Conservation (phyloP, 2,888 invertebrate genomes). For the Eristalinus aeneus region DNA sequence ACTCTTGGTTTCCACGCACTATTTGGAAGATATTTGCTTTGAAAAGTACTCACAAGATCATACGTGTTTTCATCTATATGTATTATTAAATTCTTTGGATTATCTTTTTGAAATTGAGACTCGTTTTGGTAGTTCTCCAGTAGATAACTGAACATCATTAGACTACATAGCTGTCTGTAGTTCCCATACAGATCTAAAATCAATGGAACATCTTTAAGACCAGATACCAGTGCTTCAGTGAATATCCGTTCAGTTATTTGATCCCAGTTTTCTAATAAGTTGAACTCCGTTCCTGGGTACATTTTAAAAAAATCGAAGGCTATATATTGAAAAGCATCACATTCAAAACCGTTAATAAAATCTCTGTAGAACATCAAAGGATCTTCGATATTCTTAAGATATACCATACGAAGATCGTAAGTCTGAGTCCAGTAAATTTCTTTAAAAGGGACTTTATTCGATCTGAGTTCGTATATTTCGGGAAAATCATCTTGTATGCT, state of each 20-base stretch:
- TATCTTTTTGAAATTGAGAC: slow-evolving; percentile 4
- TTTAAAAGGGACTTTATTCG: too few relatives aligned
- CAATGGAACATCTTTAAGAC: slow-evolving; percentile 23
- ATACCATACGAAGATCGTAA: slow-evolving; percentile 7
- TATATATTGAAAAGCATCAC: background rate
- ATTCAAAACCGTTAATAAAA: background rate
- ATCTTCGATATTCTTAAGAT: background rate
- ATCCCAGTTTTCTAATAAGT: slow-evolving; percentile 15
- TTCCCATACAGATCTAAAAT: slow-evolving; percentile 35
- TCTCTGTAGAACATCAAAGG: background rate
- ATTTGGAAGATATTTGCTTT: background rate
- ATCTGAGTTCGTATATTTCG: background rate
- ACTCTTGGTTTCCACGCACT: background rate
- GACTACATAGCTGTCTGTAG: background rate
- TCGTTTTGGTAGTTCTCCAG: slow-evolving; percentile 15
- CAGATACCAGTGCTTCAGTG: slow-evolving; percentile 7
- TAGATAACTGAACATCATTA: slow-evolving; percentile 38
- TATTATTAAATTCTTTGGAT: slow-evolving; percentile 14
- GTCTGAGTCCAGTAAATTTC: slow-evolving; percentile 2
- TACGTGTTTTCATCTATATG: slow-evolving; percentile 9
- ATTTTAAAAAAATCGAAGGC: slow-evolving; percentile 45
- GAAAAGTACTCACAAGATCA: background rate
- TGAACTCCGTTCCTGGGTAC: background rate
- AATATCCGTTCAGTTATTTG: slow-evolving; percentile 22
- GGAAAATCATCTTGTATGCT: slow-evolving; percentile 24